Evolutionary conservation across 2,888 invertebrate species (phyloP).

Genomic region (Ochropleura leucogaster): DNA sequence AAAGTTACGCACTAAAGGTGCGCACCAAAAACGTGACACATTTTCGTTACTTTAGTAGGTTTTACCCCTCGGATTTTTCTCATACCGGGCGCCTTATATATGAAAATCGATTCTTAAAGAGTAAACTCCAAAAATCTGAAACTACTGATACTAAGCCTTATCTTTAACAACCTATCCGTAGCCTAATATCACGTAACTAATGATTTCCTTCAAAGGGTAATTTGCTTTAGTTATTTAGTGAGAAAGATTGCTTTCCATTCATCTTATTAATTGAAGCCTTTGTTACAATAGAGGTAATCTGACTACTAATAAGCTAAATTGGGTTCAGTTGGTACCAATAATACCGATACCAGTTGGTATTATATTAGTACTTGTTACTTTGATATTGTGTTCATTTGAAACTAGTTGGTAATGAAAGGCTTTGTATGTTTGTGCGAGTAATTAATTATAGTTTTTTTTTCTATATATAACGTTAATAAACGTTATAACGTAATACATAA

Average conservation of each 20-base stretch:
- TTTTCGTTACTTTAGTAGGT: too few species aligned
- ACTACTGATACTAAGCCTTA: not conserved
- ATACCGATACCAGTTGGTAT: not conserved
- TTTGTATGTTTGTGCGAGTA: not conserved
- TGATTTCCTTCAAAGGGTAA: constrained; percentile 33
- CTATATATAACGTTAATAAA: too few species aligned
- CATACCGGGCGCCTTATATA: too few species aligned
- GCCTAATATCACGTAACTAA: constrained; percentile 29
- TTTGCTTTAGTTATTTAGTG: constrained; percentile 30
- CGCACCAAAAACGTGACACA: too few species aligned
- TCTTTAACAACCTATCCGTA: not conserved
- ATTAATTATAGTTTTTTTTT: too few species aligned
- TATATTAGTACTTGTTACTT: not conserved
- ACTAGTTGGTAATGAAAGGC: not conserved
- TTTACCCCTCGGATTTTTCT: too few species aligned
- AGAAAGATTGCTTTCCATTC: constrained; percentile 44
- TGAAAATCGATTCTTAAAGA: too few species aligned
- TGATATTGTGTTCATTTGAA: not conserved
- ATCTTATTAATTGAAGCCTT: constrained; percentile 31
- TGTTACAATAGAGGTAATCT: constrained; percentile 38
- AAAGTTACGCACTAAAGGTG: too few species aligned
- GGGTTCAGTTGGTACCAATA: constrained; percentile 9
- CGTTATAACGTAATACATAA: too few species aligned
- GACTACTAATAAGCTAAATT: constrained; percentile 23
- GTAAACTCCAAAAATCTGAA: too few species aligned